Base-by-base conservation (phyloP, 2,888 invertebrate species). In the Ernsta delagoae region DNA sequence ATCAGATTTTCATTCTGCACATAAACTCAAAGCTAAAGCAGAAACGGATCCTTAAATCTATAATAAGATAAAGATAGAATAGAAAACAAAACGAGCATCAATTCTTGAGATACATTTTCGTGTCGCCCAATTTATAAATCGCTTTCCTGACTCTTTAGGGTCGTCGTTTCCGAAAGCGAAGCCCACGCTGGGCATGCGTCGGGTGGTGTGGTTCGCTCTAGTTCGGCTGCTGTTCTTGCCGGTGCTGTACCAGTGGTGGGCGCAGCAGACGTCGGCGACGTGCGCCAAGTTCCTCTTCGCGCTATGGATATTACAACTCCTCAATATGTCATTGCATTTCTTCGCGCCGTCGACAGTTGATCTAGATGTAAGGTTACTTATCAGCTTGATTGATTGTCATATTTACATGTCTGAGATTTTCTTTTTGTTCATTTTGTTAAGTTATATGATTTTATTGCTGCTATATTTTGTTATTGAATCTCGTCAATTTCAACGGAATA, bases 101-200 rank as follows among this genome's bases (percentile, higher is more conserved):
- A n/a, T n/a, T n/a, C n/a, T n/a, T n/a, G n/a, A n/a, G n/a, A n/a
- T n/a, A n/a, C n/a, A n/a, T n/a, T n/a, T n/a, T n/a, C n/a, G n/a
- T n/a, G n/a, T n/a, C n/a, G n/a, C n/a, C n/a, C n/a, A n/a, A n/a
- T n/a, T n/a, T n/a, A n/a, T n/a, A n/a, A n/a, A n/a, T n/a, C n/a
- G n/a, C 41, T 41, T 8, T 41, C 2, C 41, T 41, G 7, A 41
- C 9, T 50, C 8, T 12, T 39, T 36, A 75, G 98, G 98, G 59
- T 98, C 99, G 53, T 98, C 98, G 71, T 99, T 99, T 89, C 97
- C 98, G 11, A 99, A 99, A 94, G 97, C 98, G 12, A 99, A 99
- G 88, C 98, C 99, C 1, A 98, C 98, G 80, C 97, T 98, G 90
- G 97, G 98, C 73, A 95, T 98, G 87, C 94, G 97, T 57, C 97